Evolutionary conservation across 1,140 invertebrate species (phyloP), one percentile per base, ranked within the genome.

Genomic region (Agrypnia vestita): DNA sequence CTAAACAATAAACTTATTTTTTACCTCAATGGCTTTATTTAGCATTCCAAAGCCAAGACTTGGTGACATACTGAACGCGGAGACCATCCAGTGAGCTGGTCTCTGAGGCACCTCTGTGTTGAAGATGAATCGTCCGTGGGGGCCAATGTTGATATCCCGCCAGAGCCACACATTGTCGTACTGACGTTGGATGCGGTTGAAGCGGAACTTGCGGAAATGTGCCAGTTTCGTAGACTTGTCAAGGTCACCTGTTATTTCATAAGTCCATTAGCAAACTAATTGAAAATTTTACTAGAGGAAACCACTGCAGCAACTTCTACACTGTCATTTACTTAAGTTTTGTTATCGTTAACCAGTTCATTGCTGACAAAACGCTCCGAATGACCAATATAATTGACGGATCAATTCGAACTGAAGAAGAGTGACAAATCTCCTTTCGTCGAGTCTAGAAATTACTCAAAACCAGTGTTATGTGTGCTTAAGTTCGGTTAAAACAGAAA

Each of bases 81-180:
- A 96, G 6, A 99, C 92, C 90, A 98, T 96, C 97, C 97, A 98
- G 81, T 96, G 94, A 0, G 96, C 95, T 0, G 97, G 96, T 67
- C 91, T 88, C 79, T 94, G 90, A 0, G 97, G 97, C n/a, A 98
- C 96, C 46, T 95, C 93, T 25, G 96, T 88, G 72, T 94, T 95
- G 86, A 98, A 97, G 47, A 97, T 95, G 83, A 92, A 95, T 35
- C 96, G 91, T 4, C 96, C 96, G 86, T 97, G 95, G 13, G 96
- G 97, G 11, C 97, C 97, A 80, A 98, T 97, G 87, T 98, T 98
- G 13, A 97, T 93, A 88, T 98, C 97, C 81, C 94, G 93, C 97
- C 97, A 99, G 4, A 98, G 87, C 97, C 97, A 99, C 46, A 96
- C 94, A 85, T 98, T 97, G 79, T 98, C 96, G 87, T 98, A 98